Evolutionary conservation across 2,797 vertebrate genomes (phyloP), one percentile per base, ranked within the genome.

Genomic region (Tokudaia tokunoshimensis): DNA sequence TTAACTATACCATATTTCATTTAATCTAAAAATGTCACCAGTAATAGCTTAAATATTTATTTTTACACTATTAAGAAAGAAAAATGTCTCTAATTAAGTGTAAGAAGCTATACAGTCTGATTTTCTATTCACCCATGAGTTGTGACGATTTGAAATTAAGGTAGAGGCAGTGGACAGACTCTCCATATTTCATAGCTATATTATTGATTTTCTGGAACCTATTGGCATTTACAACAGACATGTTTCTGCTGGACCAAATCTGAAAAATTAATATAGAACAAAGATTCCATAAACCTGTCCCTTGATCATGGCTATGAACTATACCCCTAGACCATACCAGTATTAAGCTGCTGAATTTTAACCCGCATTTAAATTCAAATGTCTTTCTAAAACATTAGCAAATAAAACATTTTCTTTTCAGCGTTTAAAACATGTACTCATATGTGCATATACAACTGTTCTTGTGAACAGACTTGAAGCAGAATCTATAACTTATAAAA

Each of bases 1-100:
- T 92, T 94, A 96, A 81, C 31, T 94, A 75, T 85, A 55, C 52
- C n/a, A 95, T 94, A 93, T 93, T 97, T 96, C 20, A 92, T 91
- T 37, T 92, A 94, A 92, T 96, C 79, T 79, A 92, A 97, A 97
- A 97, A 89, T 96, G 91, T 50, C 92, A 92, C 79, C n/a, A 52
- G 5, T 61, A 91, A 47, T 94, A 96, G 88, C 67, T 94, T 83
- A 75, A 20, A 95, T 59, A 94, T 96, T 96, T 97, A 95, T 97
- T 96, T 96, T 94, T 75, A 83, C 97, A 85, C 84, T 85, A 94
- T 74, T 96, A 83, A 86, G 88, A 92, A 97, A 96, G 90, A 97
- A 96, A 97, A 96, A 95, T 96, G 52, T 47, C 95, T 97, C 34
- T 80, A 96, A 91, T 93, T 94, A 97, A 96, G 85, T 96, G 22